phyloP scores from a whole-genome alignment of 1,140 invertebrate species.

The Aradophagus sp. region DNA sequence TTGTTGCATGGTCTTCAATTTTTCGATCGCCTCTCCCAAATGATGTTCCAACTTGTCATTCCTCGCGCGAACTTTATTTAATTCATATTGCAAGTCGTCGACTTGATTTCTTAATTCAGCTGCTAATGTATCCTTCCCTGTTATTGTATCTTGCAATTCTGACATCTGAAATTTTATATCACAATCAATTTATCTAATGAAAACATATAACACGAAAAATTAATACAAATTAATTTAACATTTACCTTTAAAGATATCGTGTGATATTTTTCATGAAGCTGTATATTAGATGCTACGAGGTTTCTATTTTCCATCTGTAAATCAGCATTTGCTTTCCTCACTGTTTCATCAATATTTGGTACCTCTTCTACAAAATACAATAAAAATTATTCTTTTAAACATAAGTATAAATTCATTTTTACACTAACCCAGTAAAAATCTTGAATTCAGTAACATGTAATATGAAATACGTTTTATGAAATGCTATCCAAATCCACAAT shows the following conservation, averaged over 20 bases:
- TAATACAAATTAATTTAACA: neutral
- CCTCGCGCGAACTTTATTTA: conserved; percentile 89
- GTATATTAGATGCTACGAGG: conserved; percentile 93
- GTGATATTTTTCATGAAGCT: conserved; percentile 95
- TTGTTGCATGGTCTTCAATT: conserved; percentile 89
- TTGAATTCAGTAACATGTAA: no score
- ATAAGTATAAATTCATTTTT: no score
- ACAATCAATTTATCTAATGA: no score
- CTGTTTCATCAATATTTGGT: conserved; percentile 85
- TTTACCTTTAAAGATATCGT: conserved; percentile 88
- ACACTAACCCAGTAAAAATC: no score
- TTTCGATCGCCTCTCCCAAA: conserved; percentile 91
- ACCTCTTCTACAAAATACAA: conserved; percentile 76
- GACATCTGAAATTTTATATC: conserved; percentile 84
- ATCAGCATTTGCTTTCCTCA: conserved; percentile 88
- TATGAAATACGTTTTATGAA: no score
- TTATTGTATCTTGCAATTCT: conserved; percentile 92
- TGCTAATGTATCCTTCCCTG: conserved; percentile 92
- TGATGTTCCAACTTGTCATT: conserved; percentile 95
- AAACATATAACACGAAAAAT: no score
- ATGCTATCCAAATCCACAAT: no score
- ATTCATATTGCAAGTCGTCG: conserved; percentile 95
- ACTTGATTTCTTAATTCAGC: conserved; percentile 96
- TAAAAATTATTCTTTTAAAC: no score
- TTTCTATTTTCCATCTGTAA: conserved; percentile 93